Conservation (phyloP, 2,888 invertebrate genomes). For the Drosophila melanosoma region DNA sequence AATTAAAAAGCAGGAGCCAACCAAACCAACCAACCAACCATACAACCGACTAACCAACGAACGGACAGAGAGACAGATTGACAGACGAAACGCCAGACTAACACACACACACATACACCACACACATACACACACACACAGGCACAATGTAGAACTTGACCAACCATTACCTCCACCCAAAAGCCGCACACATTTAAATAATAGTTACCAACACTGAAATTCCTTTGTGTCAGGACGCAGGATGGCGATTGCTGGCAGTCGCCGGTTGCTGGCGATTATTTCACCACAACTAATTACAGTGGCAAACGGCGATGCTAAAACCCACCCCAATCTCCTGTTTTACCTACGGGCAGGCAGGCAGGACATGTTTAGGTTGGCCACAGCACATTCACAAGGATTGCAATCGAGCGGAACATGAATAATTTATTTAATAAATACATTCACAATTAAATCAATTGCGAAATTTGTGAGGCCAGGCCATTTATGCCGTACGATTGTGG, state of each 20-base stretch:
- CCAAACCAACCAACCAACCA: slow-evolving; percentile 24
- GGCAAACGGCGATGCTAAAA: slow-evolving; percentile 55
- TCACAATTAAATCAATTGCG: slow-evolving; percentile 78
- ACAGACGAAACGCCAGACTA: slow-evolving; percentile 8
- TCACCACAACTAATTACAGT: slow-evolving; percentile 79
- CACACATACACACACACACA: slow-evolving; percentile 24
- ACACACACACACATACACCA: slow-evolving; percentile 22
- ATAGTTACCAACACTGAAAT: slow-evolving; percentile 45
- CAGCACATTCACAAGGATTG: slow-evolving; percentile 69
- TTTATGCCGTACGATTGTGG: slow-evolving; percentile 20
- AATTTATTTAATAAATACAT: slow-evolving; percentile 80
- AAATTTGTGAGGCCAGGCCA: slow-evolving; percentile 45
- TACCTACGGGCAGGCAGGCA: slow-evolving; percentile 22
- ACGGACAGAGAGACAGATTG: slow-evolving; percentile 1
- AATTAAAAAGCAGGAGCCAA: slow-evolving; percentile 63
- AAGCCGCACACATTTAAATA: slow-evolving; percentile 50
- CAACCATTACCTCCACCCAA: slow-evolving; percentile 4
- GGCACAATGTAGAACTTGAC: slow-evolving; percentile 20
- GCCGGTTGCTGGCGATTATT: slow-evolving; percentile 75
- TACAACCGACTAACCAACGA: slow-evolving; percentile 10
- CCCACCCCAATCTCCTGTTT: neutral
- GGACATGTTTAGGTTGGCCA: slow-evolving; percentile 77
- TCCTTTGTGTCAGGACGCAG: slow-evolving; percentile 37
- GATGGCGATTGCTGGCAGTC: slow-evolving; percentile 23
- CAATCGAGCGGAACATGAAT: slow-evolving; percentile 70